Evolutionary conservation across 2,797 vertebrate genomes (phyloP).

Genomic region (Phrynocephalus guinanensis): DNA sequence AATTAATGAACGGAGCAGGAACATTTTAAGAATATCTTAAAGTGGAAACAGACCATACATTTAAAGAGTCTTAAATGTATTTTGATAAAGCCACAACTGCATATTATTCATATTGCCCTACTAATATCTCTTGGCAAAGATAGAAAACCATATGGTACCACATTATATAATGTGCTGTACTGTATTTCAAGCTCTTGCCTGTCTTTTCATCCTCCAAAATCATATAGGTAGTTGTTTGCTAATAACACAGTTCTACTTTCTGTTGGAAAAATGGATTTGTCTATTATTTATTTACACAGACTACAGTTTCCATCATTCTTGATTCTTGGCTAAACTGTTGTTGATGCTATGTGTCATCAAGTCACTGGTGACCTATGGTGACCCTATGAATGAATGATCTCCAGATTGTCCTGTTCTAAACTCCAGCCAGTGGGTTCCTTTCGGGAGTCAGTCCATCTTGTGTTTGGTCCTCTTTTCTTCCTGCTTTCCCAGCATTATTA

Average conservation of each 20-base stretch:
- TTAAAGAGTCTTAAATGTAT: neutral
- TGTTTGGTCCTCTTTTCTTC: too few species aligned
- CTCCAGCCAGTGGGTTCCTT: too few species aligned
- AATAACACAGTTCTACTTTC: neutral
- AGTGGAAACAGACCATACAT: neutral
- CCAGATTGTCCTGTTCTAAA: too few species aligned
- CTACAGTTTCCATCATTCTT: too few species aligned
- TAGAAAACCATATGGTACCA: too few species aligned
- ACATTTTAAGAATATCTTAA: neutral
- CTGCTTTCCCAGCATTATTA: too few species aligned
- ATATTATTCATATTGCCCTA: neutral
- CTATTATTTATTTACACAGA: too few species aligned
- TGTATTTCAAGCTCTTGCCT: neutral
- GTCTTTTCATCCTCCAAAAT: neutral
- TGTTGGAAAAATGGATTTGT: neutral
- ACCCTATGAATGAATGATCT: too few species aligned
- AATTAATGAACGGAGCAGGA: accelerated
- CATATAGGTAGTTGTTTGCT: neutral
- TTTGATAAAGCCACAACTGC: neutral
- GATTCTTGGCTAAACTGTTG: too few species aligned
- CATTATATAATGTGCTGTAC: neutral
- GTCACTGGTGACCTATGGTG: too few species aligned
- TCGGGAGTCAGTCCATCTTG: too few species aligned
- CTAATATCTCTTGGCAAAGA: neutral
- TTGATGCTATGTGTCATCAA: too few species aligned